Evolutionary conservation across 30 jellyfish, hydroid and myxozoan species (phyloP), one percentile per base, ranked within the genome.

Genomic region (Chrysaora quinquecirrha): DNA sequence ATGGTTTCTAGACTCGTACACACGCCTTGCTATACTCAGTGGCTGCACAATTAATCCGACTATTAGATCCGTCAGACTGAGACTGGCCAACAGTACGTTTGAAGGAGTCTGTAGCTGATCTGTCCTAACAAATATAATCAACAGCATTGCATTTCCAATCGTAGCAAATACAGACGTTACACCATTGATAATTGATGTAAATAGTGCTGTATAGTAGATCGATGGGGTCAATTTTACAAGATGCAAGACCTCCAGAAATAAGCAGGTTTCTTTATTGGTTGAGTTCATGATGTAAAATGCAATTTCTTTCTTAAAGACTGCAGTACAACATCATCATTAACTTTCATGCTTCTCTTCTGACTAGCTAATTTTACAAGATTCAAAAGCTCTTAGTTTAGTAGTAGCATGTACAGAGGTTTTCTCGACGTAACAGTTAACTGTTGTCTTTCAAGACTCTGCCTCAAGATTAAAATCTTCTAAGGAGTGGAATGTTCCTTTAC

Each of bases 21-120:
- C 31, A 38, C 90, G 56, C n/a, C 90, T 79, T 1, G 49, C 83
- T 1, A 80, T 72, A 52, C 83, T 65, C 68, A 72, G 9, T 22
- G 90, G 90, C 32, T 80, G 90, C 4, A 80, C 90, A 10, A 80
- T 50, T 24, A 80, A 24, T 2, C 90, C 90, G 11, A 80, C 90
- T n/a, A 80, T 22, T 24, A 80, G 71, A 32, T 80, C 90, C 0
- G 90, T 80, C 65, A 80, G 48, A 68, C 90, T 80, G 54, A 80
- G 83, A 32, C 90, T 80, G 11, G 83, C 90, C 12, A 80, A 71
- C 11, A 80, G 30, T 14, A 54, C 65, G 31, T 80, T 80, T 1
- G 90, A 80, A 0, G 90, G 90, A 0, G 83, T 43, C 12, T 79
- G 90, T 0, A 80, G 56, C 34, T 73, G 31, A 33, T 65, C 20